Conservation (phyloP, 2,797 vertebrate genomes). For the Bryconaethiops microstoma region DNA sequence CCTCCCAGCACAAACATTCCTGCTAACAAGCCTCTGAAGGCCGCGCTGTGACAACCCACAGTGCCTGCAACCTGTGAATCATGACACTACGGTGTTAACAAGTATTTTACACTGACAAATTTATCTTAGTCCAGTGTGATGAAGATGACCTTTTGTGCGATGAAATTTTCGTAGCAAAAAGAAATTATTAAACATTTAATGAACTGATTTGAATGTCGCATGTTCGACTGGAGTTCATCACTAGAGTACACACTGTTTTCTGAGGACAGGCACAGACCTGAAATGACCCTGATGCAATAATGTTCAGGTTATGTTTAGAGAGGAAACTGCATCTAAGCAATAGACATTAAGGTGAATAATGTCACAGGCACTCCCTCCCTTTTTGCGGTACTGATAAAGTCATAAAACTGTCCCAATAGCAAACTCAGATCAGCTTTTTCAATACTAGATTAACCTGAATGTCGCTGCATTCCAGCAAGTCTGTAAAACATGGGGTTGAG, state of each 20-base stretch:
- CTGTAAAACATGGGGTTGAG: too few relatives aligned
- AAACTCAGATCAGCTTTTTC: too few relatives aligned
- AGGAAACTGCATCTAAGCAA: background rate
- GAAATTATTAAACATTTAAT: background rate
- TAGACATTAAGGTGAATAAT: too few relatives aligned
- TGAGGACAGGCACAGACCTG: background rate
- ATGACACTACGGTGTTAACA: background rate
- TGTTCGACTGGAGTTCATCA: too few relatives aligned
- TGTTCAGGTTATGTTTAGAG: too few relatives aligned
- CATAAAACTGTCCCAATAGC: too few relatives aligned
- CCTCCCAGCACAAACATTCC: background rate
- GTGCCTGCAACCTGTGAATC: background rate
- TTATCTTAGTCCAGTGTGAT: background rate
- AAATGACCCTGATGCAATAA: background rate
- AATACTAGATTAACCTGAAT: too few relatives aligned
- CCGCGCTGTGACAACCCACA: background rate
- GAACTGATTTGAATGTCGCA: too few relatives aligned
- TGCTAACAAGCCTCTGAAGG: conserved; percentile 19
- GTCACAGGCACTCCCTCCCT: too few relatives aligned
- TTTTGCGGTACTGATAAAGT: too few relatives aligned
- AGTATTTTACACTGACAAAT: background rate
- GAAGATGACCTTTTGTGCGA: background rate
- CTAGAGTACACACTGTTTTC: too few relatives aligned
- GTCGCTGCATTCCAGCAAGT: too few relatives aligned
- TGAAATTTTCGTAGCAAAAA: background rate